A percentile compares a stretch with the other conserved stretches of the same genome.
phyloP scores from a whole-genome alignment of 2,888 invertebrate genomes.

The Herminia tarsipennalis region DNA sequence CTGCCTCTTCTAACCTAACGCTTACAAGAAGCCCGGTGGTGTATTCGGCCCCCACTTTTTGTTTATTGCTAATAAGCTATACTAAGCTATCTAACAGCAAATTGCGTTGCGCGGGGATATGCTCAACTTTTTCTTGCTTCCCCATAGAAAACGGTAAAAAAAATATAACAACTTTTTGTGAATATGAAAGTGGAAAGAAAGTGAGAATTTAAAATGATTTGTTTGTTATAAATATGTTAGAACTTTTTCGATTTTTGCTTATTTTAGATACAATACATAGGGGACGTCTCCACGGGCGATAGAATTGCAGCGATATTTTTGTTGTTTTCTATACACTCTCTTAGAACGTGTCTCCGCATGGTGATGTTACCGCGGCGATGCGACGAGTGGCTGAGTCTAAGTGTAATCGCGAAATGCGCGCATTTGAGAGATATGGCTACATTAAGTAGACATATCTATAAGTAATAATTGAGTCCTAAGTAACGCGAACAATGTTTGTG shows the following conservation, averaged over 20 bases:
- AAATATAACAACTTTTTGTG: conserved; percentile 23
- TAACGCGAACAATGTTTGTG: too few species aligned
- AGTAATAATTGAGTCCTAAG: too few species aligned
- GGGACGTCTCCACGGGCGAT: too few species aligned
- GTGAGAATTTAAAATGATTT: neutral
- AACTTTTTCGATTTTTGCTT: conserved; percentile 1
- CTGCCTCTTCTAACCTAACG: conserved; percentile 27
- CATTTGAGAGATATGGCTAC: too few species aligned
- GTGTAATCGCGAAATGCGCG: too few species aligned
- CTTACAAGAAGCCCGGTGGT: conserved; percentile 29
- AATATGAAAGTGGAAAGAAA: conserved; percentile 8
- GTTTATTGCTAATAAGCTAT: conserved; percentile 84
- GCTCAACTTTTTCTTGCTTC: conserved; percentile 37
- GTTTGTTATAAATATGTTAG: too few species aligned
- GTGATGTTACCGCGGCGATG: too few species aligned
- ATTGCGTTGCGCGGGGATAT: conserved; percentile 58
- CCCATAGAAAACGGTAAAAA: conserved; percentile 24
- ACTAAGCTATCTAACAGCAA: conserved; percentile 62
- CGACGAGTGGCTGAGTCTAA: too few species aligned
- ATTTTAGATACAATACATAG: neutral
- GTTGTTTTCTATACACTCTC: too few species aligned
- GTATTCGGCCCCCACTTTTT: conserved; percentile 63
- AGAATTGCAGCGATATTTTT: too few species aligned
- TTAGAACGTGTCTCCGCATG: too few species aligned
- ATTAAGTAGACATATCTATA: too few species aligned